A percentile compares a stretch with the other conserved stretches of the same genome.
Conservation (phyloP, 2,797 vertebrate genomes). For the Acomys russatus region DNA sequence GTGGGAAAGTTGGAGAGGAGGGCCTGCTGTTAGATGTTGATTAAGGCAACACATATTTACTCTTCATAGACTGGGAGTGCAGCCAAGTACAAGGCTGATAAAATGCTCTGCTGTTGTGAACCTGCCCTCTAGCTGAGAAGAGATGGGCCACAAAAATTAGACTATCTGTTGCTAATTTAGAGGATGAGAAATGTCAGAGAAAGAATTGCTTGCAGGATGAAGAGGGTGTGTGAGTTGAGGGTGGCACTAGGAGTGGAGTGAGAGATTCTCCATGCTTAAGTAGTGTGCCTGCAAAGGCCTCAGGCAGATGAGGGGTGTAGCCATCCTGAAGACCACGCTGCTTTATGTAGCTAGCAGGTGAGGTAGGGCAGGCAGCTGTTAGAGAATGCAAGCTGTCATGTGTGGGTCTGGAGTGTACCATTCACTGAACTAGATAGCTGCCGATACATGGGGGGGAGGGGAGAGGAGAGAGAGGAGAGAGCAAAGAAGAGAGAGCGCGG, state of each 20-base stretch:
- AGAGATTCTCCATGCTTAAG: background rate
- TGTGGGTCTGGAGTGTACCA: background rate
- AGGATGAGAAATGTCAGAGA: background rate
- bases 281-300: background rate
- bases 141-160: background rate
- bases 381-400: background rate
- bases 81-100: background rate
- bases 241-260: background rate
- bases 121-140: background rate
- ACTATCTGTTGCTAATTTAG: background rate
- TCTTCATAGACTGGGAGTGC: background rate
- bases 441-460: background rate
- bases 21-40: background rate
- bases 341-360: background rate
- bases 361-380: background rate
- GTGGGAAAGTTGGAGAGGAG: background rate
- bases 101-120: conserved; percentile 13
- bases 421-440: background rate
- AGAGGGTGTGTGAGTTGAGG: background rate
- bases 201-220: background rate
- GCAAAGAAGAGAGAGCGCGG: too few relatives aligned
- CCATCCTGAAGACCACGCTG: background rate
- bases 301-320: background rate
- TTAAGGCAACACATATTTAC: background rate
- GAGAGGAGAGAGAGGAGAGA: too few relatives aligned